Evolutionary conservation across 2,797 vertebrate species (phyloP), one percentile per base, ranked within the genome.

Genomic region (Cossypha dichroa): DNA sequence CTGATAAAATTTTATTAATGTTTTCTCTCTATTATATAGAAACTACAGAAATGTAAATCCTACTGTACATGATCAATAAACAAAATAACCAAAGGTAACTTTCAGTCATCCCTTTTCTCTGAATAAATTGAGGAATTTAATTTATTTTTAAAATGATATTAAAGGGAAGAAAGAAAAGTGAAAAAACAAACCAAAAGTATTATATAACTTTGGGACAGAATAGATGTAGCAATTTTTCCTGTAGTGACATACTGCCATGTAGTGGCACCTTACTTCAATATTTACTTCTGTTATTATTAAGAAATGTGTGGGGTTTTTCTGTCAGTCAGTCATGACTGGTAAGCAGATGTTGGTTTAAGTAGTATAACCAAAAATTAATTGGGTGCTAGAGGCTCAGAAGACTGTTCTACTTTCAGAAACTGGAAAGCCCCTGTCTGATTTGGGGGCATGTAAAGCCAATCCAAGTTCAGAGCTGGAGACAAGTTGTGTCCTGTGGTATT

Each of bases 261-360:
- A 75, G 51, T 55, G 60, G 33, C 20, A 82, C 34, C 40, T 79
- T 33, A 62, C 28, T 43, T 87, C 46, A 68, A 28, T 49, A 66
- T 55, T 81, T 31, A 12, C 7, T 58, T 76, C 12, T 56, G 9
- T 26, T 76, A 51, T 58, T 20, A 48, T 78, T 93, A 86, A 64
- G 13, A 49, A 64, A 54, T 0, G 0, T n/a, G n/a, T 13, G 1
- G 2, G 1, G 1, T 4, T 36, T 85, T 70, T 38, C 26, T 48
- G 66, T 93, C 62, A 33, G 26, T 58, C n/a, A 43, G 1, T 58
- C n/a, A 25, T 46, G 20, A 43, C 74, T 85, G 48, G 46, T 69
- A 66, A 93, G 69, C 60, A 75, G 67, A 89, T 69, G 48, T 75
- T 86, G 22, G 33, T 85, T 91, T 55, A 87, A 79, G 54, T 6